Conservation (phyloP, 2,888 invertebrate species). For the Campoletis raptor region DNA sequence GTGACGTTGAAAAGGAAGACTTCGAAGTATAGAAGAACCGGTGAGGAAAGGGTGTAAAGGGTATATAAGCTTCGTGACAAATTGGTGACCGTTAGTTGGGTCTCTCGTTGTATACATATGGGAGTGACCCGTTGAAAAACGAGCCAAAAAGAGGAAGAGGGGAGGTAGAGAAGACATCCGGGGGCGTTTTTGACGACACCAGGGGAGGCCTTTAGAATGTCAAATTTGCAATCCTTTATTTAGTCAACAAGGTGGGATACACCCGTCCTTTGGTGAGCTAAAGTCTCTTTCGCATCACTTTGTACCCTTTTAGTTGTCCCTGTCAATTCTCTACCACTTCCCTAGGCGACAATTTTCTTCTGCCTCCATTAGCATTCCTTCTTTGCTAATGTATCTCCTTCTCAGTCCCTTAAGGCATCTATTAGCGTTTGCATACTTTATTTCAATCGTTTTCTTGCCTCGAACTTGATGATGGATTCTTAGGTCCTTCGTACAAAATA, state of each 20-base stretch:
- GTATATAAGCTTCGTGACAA: conserved; percentile 76
- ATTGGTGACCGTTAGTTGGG: conserved; percentile 74
- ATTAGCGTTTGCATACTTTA: conserved; percentile 21
- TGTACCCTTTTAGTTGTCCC: conserved; percentile 51
- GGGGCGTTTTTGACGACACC: conserved; percentile 47
- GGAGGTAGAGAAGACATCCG: conserved; percentile 35
- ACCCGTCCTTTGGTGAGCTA: conserved; percentile 67
- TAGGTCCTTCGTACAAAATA: conserved; percentile 10
- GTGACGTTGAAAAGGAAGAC: conserved; percentile 24
- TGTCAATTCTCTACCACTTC: conserved; percentile 35
- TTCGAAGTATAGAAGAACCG: conserved; percentile 4
- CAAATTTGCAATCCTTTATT: conserved; percentile 82
- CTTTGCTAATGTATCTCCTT: conserved; percentile 18
- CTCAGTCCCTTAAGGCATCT: background rate
- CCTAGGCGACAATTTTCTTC: conserved; percentile 59
- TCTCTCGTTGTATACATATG: conserved; percentile 36
- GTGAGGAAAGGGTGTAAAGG: conserved; percentile 56
- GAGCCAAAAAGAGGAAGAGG: background rate
- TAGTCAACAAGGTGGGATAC: conserved; percentile 81
- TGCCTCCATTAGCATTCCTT: conserved; percentile 64
- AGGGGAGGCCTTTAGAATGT: conserved; percentile 69
- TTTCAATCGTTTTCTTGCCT: conserved; percentile 26
- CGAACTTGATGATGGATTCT: conserved; percentile 12
- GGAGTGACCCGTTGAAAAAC: conserved; percentile 60
- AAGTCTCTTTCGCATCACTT: conserved; percentile 57